Evolutionary conservation across 2,888 invertebrate species (phyloP).

Genomic region (Choreutis nemorana): DNA sequence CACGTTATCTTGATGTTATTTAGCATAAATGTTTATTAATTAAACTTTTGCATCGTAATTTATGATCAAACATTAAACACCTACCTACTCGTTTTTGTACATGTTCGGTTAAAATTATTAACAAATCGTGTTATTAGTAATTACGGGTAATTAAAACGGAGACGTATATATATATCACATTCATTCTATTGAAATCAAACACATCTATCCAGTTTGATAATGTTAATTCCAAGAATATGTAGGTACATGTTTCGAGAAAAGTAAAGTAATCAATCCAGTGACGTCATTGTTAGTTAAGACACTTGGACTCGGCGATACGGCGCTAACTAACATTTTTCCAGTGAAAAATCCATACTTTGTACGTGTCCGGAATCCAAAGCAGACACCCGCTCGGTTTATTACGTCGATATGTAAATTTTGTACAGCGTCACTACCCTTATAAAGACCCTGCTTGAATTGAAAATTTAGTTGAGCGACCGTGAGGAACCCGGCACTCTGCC

Average conservation of each 20-base stretch:
- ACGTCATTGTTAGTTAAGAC: too few species aligned
- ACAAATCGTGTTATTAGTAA: constrained; percentile 7
- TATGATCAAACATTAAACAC: too few species aligned
- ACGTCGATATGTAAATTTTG: constrained; percentile 66
- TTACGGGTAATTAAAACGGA: too few species aligned
- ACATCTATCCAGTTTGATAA: too few species aligned
- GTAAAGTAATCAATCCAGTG: too few species aligned
- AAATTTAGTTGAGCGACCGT: constrained; percentile 61
- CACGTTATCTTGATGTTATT: constrained; percentile 16
- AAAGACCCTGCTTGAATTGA: constrained; percentile 66
- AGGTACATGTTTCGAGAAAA: too few species aligned
- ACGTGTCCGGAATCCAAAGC: constrained; percentile 52
- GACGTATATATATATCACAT: too few species aligned
- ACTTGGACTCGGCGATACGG: too few species aligned
- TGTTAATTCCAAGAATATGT: too few species aligned
- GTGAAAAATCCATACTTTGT: constrained; percentile 26
- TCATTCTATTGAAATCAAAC: too few species aligned
- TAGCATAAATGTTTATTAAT: constrained; percentile 15
- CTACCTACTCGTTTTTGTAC: too few species aligned
- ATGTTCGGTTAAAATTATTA: constrained; percentile 8
- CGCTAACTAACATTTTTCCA: constrained; percentile 8
- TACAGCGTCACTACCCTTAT: constrained; percentile 65
- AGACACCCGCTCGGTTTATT: constrained; percentile 57
- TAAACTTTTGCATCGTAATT: neutral
- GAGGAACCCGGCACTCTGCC: constrained; percentile 48